phyloP scores from a whole-genome alignment of 2,113 vertebrate genomes.

The Ptychochromis oligacanthus region DNA sequence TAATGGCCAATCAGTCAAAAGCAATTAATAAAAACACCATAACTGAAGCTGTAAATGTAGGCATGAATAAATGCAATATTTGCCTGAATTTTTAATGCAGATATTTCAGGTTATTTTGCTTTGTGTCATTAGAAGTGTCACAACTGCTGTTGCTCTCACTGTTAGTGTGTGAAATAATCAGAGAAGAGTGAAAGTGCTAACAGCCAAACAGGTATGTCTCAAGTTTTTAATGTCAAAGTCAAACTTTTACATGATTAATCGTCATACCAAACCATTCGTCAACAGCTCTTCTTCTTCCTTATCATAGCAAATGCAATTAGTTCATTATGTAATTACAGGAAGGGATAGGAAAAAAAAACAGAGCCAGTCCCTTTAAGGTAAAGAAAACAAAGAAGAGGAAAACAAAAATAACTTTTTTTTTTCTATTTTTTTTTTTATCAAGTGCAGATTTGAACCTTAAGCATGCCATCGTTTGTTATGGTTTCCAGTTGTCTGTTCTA shows the following conservation, averaged over 20 bases:
- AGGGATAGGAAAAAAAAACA: slow-evolving; percentile 50
- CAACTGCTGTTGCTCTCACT: background rate
- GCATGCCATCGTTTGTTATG: slow-evolving; percentile 81
- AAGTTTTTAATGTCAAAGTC: slow-evolving; percentile 85
- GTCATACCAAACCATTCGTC: slow-evolving; percentile 78
- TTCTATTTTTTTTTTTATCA: slow-evolving; percentile 49
- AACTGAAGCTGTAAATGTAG: background rate
- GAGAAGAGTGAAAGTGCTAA: background rate
- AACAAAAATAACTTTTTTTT: slow-evolving; percentile 60
- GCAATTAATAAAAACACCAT: background rate
- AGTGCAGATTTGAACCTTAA: slow-evolving; percentile 82
- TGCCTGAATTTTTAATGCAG: background rate
- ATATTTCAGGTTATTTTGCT: background rate
- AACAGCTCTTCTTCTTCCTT: slow-evolving; percentile 62
- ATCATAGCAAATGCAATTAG: slow-evolving; percentile 81
- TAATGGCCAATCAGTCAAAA: background rate
- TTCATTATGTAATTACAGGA: slow-evolving; percentile 74
- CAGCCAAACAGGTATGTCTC: slow-evolving; percentile 61
- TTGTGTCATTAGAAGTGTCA: background rate
- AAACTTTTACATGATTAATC: slow-evolving; percentile 81
- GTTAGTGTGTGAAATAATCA: background rate
- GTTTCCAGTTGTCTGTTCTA: slow-evolving; percentile 76
- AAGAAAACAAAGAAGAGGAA: slow-evolving; percentile 55
- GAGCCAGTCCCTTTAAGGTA: slow-evolving; percentile 65
- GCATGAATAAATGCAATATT: background rate